Conservation (phyloP, 1,140 invertebrate genomes). For the Episyrphus balteatus region DNA sequence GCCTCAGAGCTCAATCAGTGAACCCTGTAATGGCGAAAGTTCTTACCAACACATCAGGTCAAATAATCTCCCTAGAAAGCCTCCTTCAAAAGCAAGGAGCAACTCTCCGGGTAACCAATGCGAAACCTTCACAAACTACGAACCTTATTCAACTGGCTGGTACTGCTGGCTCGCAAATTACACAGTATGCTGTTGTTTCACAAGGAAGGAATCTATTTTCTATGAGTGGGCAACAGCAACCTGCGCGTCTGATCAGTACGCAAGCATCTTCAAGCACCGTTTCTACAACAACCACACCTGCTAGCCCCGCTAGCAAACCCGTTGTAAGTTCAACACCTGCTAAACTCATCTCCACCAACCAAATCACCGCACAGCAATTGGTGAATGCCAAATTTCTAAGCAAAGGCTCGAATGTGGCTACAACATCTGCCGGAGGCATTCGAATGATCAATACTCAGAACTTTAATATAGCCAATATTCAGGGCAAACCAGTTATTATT, state of each 20-base stretch:
- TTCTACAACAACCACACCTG: not conserved
- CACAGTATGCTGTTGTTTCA: constrained; percentile 38
- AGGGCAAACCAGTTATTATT: constrained; percentile 52
- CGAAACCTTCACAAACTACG: constrained; percentile 34
- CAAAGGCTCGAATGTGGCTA: constrained; percentile 6
- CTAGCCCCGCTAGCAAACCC: constrained; percentile 7
- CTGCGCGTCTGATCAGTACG: constrained; percentile 10
- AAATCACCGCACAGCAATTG: constrained; percentile 22
- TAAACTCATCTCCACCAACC: constrained; percentile 1
- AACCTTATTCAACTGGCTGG: constrained; percentile 14
- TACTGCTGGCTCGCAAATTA: constrained; percentile 22
- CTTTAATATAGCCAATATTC: constrained; percentile 36
- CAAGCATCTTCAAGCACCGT: constrained; percentile 11
- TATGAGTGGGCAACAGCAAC: constrained; percentile 10
- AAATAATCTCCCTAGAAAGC: constrained; percentile 57
- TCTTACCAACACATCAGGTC: constrained; percentile 45
- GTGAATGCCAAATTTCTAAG: constrained; percentile 36
- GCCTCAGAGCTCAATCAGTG: constrained; percentile 13
- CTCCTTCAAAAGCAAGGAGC: constrained; percentile 47
- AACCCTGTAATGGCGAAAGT: constrained; percentile 44
- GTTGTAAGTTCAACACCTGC: constrained; percentile 20
- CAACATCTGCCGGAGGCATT: constrained; percentile 3
- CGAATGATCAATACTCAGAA: constrained; percentile 35
- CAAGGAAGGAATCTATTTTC: constrained; percentile 36
- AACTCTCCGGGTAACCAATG: constrained; percentile 35